Evolutionary conservation across 1,140 invertebrate species (phyloP).

Genomic region (Cydia strobilella): DNA sequence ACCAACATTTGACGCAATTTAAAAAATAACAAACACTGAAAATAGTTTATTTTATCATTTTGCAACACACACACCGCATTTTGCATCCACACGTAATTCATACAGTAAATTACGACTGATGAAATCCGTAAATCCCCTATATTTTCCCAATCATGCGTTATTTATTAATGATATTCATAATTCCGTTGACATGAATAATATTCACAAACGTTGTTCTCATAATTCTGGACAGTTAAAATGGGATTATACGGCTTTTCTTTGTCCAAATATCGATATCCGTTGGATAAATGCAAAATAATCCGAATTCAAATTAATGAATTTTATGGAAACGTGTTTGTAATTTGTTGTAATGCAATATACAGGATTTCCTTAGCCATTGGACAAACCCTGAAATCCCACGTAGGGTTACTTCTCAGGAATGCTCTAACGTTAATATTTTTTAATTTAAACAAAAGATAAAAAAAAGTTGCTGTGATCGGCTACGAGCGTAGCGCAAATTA

Average conservation of each 20-base stretch:
- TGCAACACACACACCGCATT: too few relatives aligned
- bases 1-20: too few relatives aligned
- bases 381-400: too few relatives aligned
- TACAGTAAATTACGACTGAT: background rate
- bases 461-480: too few relatives aligned
- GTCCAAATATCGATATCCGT: background rate
- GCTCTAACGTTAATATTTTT: too few relatives aligned
- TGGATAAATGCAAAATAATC: background rate
- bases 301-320: background rate
- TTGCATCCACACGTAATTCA: background rate
- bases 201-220: background rate
- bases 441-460: too few relatives aligned
- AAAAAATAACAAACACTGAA: background rate
- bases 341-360: too few relatives aligned
- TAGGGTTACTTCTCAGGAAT: too few relatives aligned
- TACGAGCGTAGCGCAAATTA: too few relatives aligned
- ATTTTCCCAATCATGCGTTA: conserved; percentile 14
- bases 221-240: background rate
- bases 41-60: background rate
- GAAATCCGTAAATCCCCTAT: conserved; percentile 9
- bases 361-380: too few relatives aligned
- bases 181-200: conserved; percentile 17
- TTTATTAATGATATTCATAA: conserved; percentile 23
- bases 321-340: too few relatives aligned
- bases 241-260: conserved; percentile 3